These are phyloP conservation scores for Vimba vimba DNA, from an alignment of 2,113 vertebrate genomes.

Conservation along the genomic window DNA sequence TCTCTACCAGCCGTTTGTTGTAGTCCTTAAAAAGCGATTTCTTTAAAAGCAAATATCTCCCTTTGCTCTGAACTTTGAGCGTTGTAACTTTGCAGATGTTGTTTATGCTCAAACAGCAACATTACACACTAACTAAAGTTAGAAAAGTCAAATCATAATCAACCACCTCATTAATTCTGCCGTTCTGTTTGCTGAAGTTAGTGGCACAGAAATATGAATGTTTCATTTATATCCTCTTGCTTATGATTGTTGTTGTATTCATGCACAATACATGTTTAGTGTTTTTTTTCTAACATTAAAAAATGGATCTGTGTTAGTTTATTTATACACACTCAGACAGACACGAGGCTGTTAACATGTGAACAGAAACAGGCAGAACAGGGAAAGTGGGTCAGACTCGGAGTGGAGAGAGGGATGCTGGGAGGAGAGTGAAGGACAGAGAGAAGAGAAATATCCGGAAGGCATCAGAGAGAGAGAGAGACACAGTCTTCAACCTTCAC, in stretches of 20 bases:
- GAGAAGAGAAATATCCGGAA: conserved; percentile 30
- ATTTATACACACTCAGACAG: conserved; percentile 24
- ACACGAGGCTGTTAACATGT: conserved; percentile 4
- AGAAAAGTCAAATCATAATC: too few relatives aligned
- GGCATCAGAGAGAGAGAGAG: conserved; percentile 5
- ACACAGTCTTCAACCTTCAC: conserved; percentile 27
- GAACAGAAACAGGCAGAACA: conserved; percentile 11
- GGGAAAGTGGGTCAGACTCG: conserved; percentile 43
- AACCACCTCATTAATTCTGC: too few relatives aligned
- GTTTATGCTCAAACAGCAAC: too few relatives aligned
- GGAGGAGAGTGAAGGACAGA: conserved; percentile 31
- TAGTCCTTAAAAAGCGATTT: too few relatives aligned
- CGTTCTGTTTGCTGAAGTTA: background rate
- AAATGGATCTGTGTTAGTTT: background rate
- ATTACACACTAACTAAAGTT: too few relatives aligned
- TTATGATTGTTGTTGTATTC: background rate
- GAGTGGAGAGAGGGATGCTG: conserved; percentile 5
- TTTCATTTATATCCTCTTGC: background rate
- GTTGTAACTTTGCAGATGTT: too few relatives aligned
- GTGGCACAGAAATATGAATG: background rate
- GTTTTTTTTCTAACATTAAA: background rate
- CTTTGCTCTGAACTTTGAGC: too few relatives aligned
- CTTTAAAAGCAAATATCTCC: too few relatives aligned
- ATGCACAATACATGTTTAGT: background rate
- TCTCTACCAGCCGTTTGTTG: too few relatives aligned